Percentiles rank a stretch among this genome's conserved stretches.
Evolutionary conservation across 2,113 vertebrate genomes (phyloP).

Genomic region (Bagarius yarrelli): DNA sequence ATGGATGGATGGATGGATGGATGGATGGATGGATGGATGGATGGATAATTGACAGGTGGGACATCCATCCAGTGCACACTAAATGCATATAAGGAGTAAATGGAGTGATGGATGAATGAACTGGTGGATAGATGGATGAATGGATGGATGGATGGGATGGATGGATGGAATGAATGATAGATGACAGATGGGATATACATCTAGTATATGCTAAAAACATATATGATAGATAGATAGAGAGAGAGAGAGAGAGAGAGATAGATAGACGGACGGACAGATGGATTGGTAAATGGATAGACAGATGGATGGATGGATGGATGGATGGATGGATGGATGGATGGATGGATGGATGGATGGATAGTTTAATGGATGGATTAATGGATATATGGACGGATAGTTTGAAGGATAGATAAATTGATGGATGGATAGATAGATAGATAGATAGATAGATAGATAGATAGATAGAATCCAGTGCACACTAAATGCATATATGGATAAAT

Average conservation of each 20-base stretch:
- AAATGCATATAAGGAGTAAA: neutral
- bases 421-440: neutral
- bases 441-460: neutral
- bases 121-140: too few species aligned
- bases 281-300: neutral
- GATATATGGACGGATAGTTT: neutral
- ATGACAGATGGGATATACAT: constrained; percentile 1
- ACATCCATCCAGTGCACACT: neutral
- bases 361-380: neutral
- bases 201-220: too few species aligned
- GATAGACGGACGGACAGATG: too few species aligned
- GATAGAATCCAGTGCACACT: too few species aligned
- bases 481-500: too few species aligned
- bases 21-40: neutral
- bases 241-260: too few species aligned
- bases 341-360: neutral
- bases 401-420: neutral
- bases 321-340: neutral
- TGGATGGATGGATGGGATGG: too few species aligned
- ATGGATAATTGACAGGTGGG: neutral
- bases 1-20: neutral
- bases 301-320: neutral
- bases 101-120: neutral
- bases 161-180: neutral
- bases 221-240: neutral